Evolutionary conservation across 2,113 vertebrate genomes (phyloP).

Genomic region (Epinephelus lanceolatus): DNA sequence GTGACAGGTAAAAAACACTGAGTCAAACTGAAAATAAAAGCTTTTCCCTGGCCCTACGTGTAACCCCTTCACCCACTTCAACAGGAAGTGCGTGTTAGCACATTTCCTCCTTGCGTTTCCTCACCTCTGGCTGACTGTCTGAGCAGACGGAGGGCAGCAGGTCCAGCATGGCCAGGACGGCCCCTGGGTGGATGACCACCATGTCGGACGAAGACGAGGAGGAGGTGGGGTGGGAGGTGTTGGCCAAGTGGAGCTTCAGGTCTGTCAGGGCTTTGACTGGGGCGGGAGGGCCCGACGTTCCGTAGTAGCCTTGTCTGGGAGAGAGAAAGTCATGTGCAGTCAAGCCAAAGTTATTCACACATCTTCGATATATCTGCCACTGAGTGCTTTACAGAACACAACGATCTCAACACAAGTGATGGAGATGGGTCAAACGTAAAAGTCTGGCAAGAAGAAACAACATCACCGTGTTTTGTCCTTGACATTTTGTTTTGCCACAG

Average conservation of each 20-base stretch:
- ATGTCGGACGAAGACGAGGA: slow-evolving; percentile 86
- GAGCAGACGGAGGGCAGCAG: slow-evolving; percentile 94
- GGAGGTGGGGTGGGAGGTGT: slow-evolving; percentile 79
- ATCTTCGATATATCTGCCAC: not conserved
- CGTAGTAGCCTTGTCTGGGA: slow-evolving; percentile 91
- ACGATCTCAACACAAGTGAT: not conserved
- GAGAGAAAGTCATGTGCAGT: not conserved
- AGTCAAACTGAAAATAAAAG: not conserved
- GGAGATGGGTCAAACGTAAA: not conserved
- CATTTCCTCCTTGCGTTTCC: slow-evolving; percentile 26
- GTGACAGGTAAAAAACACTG: not conserved
- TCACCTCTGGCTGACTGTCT: slow-evolving; percentile 94
- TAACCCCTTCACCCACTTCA: not conserved
- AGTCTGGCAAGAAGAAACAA: not conserved
- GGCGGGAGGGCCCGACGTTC: slow-evolving; percentile 87
- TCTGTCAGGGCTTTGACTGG: slow-evolving; percentile 89
- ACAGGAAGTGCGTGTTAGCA: slow-evolving; percentile 16
- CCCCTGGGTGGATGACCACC: slow-evolving; percentile 96
- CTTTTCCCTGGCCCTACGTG: rapidly evolving
- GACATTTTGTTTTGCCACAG: not conserved
- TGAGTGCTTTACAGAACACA: not conserved
- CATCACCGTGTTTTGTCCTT: not conserved
- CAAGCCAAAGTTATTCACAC: not conserved
- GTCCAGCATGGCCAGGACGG: slow-evolving; percentile 94
- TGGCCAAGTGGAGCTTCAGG: slow-evolving; percentile 87